Conservation (phyloP, 1,140 invertebrate genomes). For the Sitobion miscanthi region DNA sequence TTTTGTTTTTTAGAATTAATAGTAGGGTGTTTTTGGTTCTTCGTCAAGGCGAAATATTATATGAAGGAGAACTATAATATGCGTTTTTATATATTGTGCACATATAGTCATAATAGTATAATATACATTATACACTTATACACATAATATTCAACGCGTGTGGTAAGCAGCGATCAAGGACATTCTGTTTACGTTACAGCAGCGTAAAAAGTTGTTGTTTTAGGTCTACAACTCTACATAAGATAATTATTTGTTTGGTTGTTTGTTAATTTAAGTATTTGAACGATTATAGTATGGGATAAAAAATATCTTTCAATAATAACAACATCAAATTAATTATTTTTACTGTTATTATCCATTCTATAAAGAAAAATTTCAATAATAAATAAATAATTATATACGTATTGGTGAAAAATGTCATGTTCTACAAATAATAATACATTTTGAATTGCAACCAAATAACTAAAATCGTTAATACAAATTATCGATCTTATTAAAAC, state of each 20-base stretch:
- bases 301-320: not conserved
- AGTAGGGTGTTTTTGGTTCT: conserved; percentile 17
- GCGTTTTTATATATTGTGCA: no score
- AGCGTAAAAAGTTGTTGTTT: conserved; percentile 27
- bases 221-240: not conserved
- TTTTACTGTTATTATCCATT: not conserved
- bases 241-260: not conserved
- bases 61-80: conserved; percentile 7
- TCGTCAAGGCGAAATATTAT: conserved; percentile 11
- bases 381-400: no score
- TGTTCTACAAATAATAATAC: no score
- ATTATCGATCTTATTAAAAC: no score
- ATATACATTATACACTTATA: not conserved
- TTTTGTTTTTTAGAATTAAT: not conserved
- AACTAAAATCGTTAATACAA: no score
- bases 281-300: not conserved
- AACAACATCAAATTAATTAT: not conserved
- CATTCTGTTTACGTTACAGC: not conserved
- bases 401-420: no score
- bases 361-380: no score
- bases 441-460: no score
- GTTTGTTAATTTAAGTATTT: not conserved
- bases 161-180: not conserved
- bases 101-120: not conserved
- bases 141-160: not conserved